Conservation (phyloP, 2,797 vertebrate species). For the Phoeniculus purpureus region DNA sequence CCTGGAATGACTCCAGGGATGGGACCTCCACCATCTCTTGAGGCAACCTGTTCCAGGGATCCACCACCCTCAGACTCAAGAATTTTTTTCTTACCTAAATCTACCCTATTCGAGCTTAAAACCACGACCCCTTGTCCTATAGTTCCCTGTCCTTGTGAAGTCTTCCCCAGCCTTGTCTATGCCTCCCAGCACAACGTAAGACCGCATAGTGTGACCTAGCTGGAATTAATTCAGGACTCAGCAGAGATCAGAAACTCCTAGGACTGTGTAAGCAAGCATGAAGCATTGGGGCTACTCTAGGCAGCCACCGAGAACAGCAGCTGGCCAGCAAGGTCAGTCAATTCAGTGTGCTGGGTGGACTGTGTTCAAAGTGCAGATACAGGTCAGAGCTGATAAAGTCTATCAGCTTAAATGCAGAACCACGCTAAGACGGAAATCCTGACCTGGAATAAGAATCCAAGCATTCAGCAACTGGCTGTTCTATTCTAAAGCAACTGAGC, state of each 20-base stretch:
- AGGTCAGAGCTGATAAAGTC: background rate
- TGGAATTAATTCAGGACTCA: background rate
- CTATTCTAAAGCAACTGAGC: background rate
- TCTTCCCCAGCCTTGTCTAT: too few species aligned
- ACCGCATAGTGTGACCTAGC: background rate
- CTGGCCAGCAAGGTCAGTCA: background rate
- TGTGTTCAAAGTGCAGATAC: background rate
- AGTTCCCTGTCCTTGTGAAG: too few species aligned
- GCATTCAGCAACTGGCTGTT: background rate
- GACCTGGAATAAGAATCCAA: background rate
- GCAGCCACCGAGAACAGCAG: background rate
- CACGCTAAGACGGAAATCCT: background rate
- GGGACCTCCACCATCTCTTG: too few species aligned
- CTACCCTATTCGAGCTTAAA: too few species aligned
- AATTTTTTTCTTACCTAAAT: too few species aligned
- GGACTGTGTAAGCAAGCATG: background rate
- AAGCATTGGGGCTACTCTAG: background rate
- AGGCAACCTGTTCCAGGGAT: too few species aligned
- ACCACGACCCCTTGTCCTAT: too few species aligned
- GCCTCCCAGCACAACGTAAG: background rate
- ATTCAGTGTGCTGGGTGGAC: background rate
- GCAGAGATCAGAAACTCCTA: background rate
- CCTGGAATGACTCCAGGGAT: too few species aligned
- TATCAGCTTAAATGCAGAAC: background rate
- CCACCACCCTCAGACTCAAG: too few species aligned